These are phyloP conservation scores for Amblyjoppa fuscipennis DNA, from an alignment of 2,888 invertebrate genomes.

Conservation along the genomic window DNA sequence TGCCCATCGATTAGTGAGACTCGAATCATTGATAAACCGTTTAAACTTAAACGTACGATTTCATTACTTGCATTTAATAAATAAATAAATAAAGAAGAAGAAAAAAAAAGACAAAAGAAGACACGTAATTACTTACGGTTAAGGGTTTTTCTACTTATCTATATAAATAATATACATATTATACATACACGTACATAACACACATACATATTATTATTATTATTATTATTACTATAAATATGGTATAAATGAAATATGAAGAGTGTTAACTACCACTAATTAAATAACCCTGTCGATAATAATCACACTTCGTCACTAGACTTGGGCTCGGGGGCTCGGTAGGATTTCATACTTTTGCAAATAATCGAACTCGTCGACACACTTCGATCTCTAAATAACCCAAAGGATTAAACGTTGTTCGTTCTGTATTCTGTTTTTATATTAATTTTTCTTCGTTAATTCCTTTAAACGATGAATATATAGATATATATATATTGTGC, in stretches of 20 bases:
- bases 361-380: slow-evolving; percentile 82
- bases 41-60: slow-evolving; percentile 73
- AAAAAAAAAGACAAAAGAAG: slow-evolving; percentile 57
- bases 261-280: slow-evolving; percentile 69
- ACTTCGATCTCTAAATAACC: slow-evolving; percentile 78
- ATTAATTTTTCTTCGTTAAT: slow-evolving; percentile 36
- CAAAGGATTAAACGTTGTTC: slow-evolving; percentile 67
- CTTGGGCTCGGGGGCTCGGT: slow-evolving; percentile 78
- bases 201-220: slow-evolving; percentile 68
- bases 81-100: slow-evolving; percentile 62
- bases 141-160: slow-evolving; percentile 81
- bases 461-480: slow-evolving; percentile 16
- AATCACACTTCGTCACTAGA: slow-evolving; percentile 81
- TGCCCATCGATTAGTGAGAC: slow-evolving; percentile 74
- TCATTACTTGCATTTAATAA: slow-evolving; percentile 77
- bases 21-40: slow-evolving; percentile 71
- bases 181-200: slow-evolving; percentile 71
- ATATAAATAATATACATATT: slow-evolving; percentile 69
- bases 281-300: slow-evolving; percentile 80
- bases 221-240: slow-evolving; percentile 71
- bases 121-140: slow-evolving; percentile 75
- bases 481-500: slow-evolving; percentile 59
- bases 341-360: slow-evolving; percentile 85
- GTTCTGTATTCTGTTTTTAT: slow-evolving; percentile 57
- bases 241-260: slow-evolving; percentile 71